phyloP scores from a whole-genome alignment of 1,140 invertebrate genomes.

The Drosophila baimaii region DNA sequence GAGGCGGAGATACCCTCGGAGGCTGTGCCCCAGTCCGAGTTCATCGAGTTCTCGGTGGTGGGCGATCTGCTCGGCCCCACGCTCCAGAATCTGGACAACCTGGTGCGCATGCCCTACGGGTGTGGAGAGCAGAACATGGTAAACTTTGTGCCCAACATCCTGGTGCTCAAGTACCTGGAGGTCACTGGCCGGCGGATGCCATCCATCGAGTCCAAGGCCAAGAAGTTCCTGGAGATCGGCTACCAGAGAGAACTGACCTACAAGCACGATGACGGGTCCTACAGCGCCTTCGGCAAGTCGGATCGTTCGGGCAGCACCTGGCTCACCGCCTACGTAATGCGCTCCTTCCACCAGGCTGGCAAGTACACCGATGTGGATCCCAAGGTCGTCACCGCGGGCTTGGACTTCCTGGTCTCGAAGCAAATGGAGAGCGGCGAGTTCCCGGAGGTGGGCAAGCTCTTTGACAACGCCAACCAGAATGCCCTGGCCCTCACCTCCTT shows the following conservation, averaged over 20 bases:
- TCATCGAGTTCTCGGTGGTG: no score
- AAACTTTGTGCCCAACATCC: no score
- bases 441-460: constrained; percentile 89
- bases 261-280: constrained; percentile 95
- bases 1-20: no score
- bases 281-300: constrained; percentile 94
- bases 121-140: constrained; percentile 98
- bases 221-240: constrained; percentile 92
- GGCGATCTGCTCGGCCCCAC: constrained; percentile 91
- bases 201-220: constrained; percentile 86
- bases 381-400: constrained; percentile 88
- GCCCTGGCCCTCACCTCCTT: constrained; percentile 93
- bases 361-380: constrained; percentile 92
- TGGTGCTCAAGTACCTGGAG: constrained; percentile 90
- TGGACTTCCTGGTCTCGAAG: constrained; percentile 91
- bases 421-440: constrained; percentile 90
- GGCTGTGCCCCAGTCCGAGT: no score
- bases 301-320: constrained; percentile 94
- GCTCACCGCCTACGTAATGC: constrained; percentile 96
- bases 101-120: constrained; percentile 94
- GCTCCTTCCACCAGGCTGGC: constrained; percentile 93
- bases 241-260: constrained; percentile 97
- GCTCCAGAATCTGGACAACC: constrained; percentile 90
- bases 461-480: constrained; percentile 71
- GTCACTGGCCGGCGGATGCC: constrained; percentile 66